Evolutionary conservation across 2,888 invertebrate genomes (phyloP).

Genomic region (Drosophila aldrichi): DNA sequence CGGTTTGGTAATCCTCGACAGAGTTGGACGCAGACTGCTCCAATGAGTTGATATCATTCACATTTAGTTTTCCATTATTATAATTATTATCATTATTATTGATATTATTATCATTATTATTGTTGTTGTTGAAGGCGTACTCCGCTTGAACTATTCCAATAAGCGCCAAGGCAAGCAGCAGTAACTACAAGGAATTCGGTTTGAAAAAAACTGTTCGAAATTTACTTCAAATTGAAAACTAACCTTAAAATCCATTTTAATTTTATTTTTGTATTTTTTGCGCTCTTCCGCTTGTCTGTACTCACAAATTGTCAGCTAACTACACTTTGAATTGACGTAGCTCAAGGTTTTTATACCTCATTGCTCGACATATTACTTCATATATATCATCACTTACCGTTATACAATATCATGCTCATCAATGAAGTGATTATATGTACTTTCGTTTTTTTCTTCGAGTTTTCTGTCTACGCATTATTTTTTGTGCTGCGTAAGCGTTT

Average conservation of each 20-base stretch:
- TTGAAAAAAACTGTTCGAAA: background rate
- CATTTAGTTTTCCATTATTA: slow-evolving; percentile 35
- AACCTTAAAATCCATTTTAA: slow-evolving; percentile 56
- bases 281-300: slow-evolving; percentile 29
- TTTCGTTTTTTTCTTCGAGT: slow-evolving; percentile 57
- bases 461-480: slow-evolving; percentile 29
- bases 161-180: slow-evolving; percentile 52
- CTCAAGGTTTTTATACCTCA: slow-evolving; percentile 60
- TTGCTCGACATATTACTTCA: slow-evolving; percentile 55
- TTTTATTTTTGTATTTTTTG: slow-evolving; percentile 1
- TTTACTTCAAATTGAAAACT: slow-evolving; percentile 33
- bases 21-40: slow-evolving; percentile 44
- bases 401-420: slow-evolving; percentile 74
- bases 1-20: slow-evolving; percentile 60
- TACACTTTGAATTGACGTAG: slow-evolving; percentile 53
- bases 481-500: slow-evolving; percentile 50
- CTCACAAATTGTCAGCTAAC: slow-evolving; percentile 66
- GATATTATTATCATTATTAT: slow-evolving; percentile 12
- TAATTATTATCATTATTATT: slow-evolving; percentile 17
- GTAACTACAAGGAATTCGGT: slow-evolving; percentile 36
- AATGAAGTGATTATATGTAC: slow-evolving; percentile 58
- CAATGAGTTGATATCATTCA: slow-evolving; percentile 49
- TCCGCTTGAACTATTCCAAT: slow-evolving; percentile 40
- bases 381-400: slow-evolving; percentile 40
- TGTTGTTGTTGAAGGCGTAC: slow-evolving; percentile 46